Evolutionary conservation across 64 coral and sea anemone genomes (phyloP).

Genomic region (Cladopsammia gracilis): DNA sequence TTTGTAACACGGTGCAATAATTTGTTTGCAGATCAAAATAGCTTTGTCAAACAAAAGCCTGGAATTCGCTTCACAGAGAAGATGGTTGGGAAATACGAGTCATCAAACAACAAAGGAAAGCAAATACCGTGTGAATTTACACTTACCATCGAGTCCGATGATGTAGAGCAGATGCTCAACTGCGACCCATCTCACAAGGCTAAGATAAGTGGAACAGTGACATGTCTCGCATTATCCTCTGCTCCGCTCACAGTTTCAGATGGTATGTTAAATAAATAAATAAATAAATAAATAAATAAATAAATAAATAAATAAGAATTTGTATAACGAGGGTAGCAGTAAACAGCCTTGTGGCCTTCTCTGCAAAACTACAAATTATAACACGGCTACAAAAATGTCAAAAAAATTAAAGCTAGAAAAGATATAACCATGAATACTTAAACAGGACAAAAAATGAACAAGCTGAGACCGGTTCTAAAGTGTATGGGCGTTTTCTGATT

Average conservation of each 20-base stretch:
- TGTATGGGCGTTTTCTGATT: too few relatives aligned
- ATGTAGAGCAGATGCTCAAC: conserved; percentile 58
- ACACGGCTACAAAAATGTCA: too few relatives aligned
- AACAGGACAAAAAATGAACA: too few relatives aligned
- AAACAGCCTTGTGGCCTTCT: too few relatives aligned
- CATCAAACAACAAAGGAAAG: not conserved
- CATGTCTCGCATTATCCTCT: conserved; percentile 20
- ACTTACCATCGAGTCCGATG: conserved; percentile 28
- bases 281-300: too few relatives aligned
- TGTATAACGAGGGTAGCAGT: too few relatives aligned
- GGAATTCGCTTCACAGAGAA: conserved; percentile 69
- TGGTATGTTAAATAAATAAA: conserved; percentile 20
- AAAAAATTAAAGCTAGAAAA: too few relatives aligned
- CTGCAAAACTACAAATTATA: too few relatives aligned
- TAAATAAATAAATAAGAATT: too few relatives aligned
- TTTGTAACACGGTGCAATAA: too few relatives aligned
- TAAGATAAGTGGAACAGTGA: conserved; percentile 40
- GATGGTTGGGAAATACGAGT: conserved; percentile 40
- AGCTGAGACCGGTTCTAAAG: too few relatives aligned
- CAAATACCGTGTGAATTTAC: conserved; percentile 40
- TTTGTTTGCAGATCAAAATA: conserved; percentile 9
- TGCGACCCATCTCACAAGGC: conserved; percentile 52
- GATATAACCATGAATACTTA: too few relatives aligned
- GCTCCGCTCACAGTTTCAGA: conserved; percentile 21
- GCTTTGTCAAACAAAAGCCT: conserved; percentile 40